These are phyloP conservation scores for Collichthys lucidus DNA, from an alignment of 2,113 vertebrate species.

Conservation along the genomic window DNA sequence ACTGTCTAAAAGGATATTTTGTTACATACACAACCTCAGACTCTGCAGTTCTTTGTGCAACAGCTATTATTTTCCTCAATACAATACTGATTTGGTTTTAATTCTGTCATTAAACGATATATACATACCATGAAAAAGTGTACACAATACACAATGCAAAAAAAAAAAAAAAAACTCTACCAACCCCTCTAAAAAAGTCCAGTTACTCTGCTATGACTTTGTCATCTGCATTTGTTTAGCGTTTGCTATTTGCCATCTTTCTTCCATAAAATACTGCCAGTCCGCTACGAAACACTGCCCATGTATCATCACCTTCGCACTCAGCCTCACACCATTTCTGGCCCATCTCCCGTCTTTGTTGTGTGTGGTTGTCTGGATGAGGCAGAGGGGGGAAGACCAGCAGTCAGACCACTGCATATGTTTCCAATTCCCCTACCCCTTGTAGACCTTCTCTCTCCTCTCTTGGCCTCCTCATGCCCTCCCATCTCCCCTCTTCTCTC, in stretches of 20 bases:
- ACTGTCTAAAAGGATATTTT: not conserved
- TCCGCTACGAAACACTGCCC: constrained; percentile 47
- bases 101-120: constrained; percentile 1
- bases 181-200: not conserved
- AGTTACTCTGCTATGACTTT: constrained; percentile 6
- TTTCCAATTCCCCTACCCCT: constrained; percentile 70
- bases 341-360: constrained; percentile 74
- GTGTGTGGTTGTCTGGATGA: constrained; percentile 76
- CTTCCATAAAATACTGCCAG: constrained; percentile 48
- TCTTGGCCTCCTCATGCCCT: constrained; percentile 55
- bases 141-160: constrained; percentile 16
- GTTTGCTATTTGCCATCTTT: constrained; percentile 45
- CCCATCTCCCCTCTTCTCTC: not conserved
- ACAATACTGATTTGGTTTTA: not conserved
- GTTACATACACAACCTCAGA: not conserved
- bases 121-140: not conserved
- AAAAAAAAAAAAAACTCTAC: too few relatives aligned
- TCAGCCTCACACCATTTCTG: constrained; percentile 73
- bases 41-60: not conserved
- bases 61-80: not conserved
- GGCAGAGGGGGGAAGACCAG: constrained; percentile 67
- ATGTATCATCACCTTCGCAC: constrained; percentile 75
- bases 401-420: constrained; percentile 78
- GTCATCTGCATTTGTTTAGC: constrained; percentile 65
- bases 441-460: constrained; percentile 63